Evolutionary conservation across 1,140 invertebrate species (phyloP).

Genomic region (Leptinotarsa undecemlineata): DNA sequence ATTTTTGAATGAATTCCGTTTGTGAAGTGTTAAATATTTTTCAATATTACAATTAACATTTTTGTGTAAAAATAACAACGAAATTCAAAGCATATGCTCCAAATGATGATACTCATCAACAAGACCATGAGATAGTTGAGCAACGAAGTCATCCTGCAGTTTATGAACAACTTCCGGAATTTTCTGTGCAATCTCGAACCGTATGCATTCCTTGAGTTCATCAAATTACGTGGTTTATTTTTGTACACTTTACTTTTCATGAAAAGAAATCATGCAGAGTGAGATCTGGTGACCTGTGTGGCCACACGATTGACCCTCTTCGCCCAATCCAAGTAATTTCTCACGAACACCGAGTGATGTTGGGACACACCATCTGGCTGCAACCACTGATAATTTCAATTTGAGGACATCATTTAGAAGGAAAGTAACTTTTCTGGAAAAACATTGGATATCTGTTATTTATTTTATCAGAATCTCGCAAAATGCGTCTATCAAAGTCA

Average conservation of each 20-base stretch:
- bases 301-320: conserved; percentile 14
- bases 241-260: conserved; percentile 8
- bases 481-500: not conserved
- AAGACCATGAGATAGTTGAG: too few species aligned
- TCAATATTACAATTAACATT: not conserved
- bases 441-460: not conserved
- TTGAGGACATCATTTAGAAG: not conserved
- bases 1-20: not conserved
- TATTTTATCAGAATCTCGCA: too few species aligned
- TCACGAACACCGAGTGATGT: too few species aligned
- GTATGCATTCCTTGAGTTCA: conserved; percentile 4
- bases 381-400: not conserved
- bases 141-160: too few species aligned
- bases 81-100: not conserved
- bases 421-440: not conserved
- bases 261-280: not conserved
- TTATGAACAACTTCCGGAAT: not conserved
- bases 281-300: not conserved
- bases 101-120: not conserved
- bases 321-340: not conserved
- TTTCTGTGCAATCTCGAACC: not conserved
- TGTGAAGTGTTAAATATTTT: not conserved
- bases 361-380: not conserved
- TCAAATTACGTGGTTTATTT: not conserved
- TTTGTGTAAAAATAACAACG: not conserved